Evolutionary conservation across 2,113 vertebrate genomes (phyloP), one percentile per base, ranked within the genome.

Genomic region (Takifugu bimaculatus): DNA sequence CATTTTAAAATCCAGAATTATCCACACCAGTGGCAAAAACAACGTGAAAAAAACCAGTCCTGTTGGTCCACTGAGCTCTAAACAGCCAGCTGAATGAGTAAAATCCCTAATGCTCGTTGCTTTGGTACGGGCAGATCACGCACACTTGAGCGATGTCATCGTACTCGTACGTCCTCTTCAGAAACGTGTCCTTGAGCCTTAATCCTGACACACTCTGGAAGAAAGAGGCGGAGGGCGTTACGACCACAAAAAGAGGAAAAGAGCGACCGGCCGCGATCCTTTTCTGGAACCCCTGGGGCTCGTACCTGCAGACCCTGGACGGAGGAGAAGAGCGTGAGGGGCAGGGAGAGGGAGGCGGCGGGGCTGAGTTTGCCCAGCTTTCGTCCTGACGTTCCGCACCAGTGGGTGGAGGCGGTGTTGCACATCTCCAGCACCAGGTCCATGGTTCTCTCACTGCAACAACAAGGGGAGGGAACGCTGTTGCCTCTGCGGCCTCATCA

Each of bases 91-190:
- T 70, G 35, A 64, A 76, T 13, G 26, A 32, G 43, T 61, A 63
- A 74, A 63, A 51, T 1, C 7, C 14, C 62, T 82, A 96, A 78
- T 79, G 88, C 85, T 93, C 91, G 13, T 89, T 87, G 77, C 90
- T 88, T 50, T 87, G 78, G 68, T 90, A 92, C 2, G 95, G 95
- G 63, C 94, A 95, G 72, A 99, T 91, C 65, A 99, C 96, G 70
- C 95, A 98, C 78, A 99, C 96, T 82, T 99, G 96, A 29, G 95
- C 96, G 1, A 99, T 94, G 85, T 99, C 96, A 49, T 99, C 96
- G 0, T 99, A 98, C 51, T 99, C 97, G 0, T 99, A 99, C 0
- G 97, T 99, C 87, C 97, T 94, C 91, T 98, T 98, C 89, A 99
- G 87, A 87, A 98, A 99, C 0, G 94, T 97, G 66, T 99, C 97